Percentiles rank a stretch among this genome's conserved stretches.
phyloP scores from a whole-genome alignment of 2,888 invertebrate species.

The Rhaphigaster nebulosa region DNA sequence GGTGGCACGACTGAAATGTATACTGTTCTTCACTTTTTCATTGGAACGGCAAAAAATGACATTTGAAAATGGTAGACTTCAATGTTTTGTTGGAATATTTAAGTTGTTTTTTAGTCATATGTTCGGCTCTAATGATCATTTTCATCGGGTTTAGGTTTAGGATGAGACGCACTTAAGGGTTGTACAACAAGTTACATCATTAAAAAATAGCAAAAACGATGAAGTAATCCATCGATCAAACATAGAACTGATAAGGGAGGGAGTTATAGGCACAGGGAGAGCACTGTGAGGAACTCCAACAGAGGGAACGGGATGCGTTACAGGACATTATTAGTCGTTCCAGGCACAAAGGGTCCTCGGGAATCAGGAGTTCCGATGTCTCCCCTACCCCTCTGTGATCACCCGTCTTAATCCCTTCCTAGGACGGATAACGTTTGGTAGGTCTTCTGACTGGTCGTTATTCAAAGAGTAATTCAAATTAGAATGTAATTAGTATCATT shows the following conservation, averaged over 20 bases:
- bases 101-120: too few relatives aligned
- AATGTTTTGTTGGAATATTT: too few relatives aligned
- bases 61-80: too few relatives aligned
- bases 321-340: slow-evolving; percentile 17
- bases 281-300: background rate
- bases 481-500: too few relatives aligned
- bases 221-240: background rate
- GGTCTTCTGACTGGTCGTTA: background rate
- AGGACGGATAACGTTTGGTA: background rate
- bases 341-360: slow-evolving; percentile 27
- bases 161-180: too few relatives aligned
- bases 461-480: background rate
- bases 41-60: background rate
- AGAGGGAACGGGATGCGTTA: background rate
- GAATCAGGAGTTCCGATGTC: background rate
- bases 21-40: background rate
- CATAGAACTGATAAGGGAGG: background rate
- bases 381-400: background rate
- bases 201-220: background rate
- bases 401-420: background rate
- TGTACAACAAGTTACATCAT: background rate
- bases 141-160: too few relatives aligned
- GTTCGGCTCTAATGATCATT: too few relatives aligned
- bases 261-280: background rate
- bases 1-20: background rate